Evolutionary conservation across 1,140 invertebrate species (phyloP).

Genomic region (Drosophila nikananu): DNA sequence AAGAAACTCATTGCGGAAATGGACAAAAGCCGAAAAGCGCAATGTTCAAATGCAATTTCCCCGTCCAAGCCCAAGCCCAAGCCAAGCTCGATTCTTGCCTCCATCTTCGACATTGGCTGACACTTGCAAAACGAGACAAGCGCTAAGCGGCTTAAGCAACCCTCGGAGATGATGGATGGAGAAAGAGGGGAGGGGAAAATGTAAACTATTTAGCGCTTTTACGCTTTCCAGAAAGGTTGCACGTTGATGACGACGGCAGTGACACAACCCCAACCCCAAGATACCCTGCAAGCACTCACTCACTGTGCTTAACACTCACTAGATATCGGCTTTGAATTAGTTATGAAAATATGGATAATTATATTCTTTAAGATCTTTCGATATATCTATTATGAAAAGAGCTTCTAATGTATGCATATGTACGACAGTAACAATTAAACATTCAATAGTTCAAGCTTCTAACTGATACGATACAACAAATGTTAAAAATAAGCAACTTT

Average conservation of each 20-base stretch:
- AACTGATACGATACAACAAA: too few species aligned
- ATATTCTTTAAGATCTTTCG: not conserved
- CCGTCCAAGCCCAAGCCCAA: constrained; percentile 16
- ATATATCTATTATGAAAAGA: too few species aligned
- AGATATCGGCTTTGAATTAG: not conserved
- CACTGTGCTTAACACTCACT: not conserved
- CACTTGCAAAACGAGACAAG: constrained; percentile 47
- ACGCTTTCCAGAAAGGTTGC: constrained; percentile 51
- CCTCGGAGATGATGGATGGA: constrained; percentile 30
- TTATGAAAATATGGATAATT: not conserved
- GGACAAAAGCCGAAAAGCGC: constrained; percentile 47
- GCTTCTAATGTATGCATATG: too few species aligned
- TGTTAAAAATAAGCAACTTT: too few species aligned
- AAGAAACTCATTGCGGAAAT: constrained; percentile 55
- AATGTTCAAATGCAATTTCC: constrained; percentile 59
- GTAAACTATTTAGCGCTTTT: constrained; percentile 60
- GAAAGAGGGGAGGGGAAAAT: constrained; percentile 7
- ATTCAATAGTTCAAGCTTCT: too few species aligned
- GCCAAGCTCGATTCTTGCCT: constrained; percentile 6
- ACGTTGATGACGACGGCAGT: constrained; percentile 23
- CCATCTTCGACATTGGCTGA: constrained; percentile 42
- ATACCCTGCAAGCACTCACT: not conserved
- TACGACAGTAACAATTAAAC: too few species aligned
- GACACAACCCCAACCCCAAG: constrained; percentile 16
- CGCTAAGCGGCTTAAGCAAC: constrained; percentile 54